These are phyloP conservation scores for Trematocara unimaculatum DNA, from an alignment of 2,113 vertebrate species.

Conservation along the genomic window DNA sequence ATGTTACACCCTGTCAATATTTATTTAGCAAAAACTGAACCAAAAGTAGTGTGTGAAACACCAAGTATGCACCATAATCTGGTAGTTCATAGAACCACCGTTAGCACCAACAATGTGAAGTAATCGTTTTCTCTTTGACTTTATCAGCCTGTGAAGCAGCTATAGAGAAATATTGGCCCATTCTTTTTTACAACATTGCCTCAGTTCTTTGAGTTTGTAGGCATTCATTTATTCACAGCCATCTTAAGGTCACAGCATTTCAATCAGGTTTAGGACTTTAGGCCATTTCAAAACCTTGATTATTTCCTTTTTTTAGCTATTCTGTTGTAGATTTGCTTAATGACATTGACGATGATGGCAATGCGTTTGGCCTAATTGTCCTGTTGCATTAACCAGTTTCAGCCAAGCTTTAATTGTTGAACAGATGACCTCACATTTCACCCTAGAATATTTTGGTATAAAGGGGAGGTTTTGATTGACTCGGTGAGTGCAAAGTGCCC, in stretches of 20 bases:
- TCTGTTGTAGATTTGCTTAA: background rate
- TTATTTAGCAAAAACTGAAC: background rate
- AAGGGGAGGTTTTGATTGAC: background rate
- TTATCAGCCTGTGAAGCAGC: background rate
- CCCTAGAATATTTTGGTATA: background rate
- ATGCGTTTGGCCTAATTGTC: background rate
- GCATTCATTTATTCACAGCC: rapidly evolving
- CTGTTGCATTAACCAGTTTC: background rate
- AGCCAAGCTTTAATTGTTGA: background rate
- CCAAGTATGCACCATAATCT: background rate
- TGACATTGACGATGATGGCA: background rate
- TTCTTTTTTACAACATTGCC: background rate
- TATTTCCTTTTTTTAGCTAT: background rate
- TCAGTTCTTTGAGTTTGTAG: background rate
- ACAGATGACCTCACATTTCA: background rate
- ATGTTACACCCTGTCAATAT: background rate
- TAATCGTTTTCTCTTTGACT: background rate
- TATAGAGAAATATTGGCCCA: background rate
- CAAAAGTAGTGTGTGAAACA: background rate
- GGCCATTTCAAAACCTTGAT: background rate
- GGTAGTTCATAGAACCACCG: background rate
- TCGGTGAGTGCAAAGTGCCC: background rate
- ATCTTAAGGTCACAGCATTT: background rate
- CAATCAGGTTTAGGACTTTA: background rate
- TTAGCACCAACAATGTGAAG: background rate